phyloP scores from a whole-genome alignment of 2,113 vertebrate species.

The Zosterops lateralis region DNA sequence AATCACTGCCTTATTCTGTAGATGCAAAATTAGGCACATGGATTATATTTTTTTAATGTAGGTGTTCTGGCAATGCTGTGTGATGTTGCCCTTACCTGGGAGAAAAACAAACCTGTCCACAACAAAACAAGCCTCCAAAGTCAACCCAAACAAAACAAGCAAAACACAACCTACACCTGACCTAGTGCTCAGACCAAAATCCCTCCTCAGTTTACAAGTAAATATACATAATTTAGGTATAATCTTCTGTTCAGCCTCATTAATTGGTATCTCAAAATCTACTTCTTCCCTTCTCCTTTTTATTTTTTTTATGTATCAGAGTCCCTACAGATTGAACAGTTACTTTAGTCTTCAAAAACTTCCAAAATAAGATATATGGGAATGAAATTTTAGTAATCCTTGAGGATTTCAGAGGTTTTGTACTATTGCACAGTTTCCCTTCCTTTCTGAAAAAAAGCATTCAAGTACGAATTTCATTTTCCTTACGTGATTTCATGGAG shows the following conservation, averaged over 20 bases:
- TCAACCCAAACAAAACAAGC: background rate
- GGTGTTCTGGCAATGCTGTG: background rate
- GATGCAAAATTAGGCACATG: background rate
- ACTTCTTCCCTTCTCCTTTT: rapidly evolving
- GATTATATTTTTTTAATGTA: background rate
- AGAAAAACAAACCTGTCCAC: rapidly evolving
- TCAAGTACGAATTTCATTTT: background rate
- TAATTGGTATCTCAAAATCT: background rate
- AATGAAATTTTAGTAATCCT: background rate
- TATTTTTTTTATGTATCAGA: background rate
- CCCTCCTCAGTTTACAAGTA: background rate
- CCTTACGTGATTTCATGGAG: background rate
- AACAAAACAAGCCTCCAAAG: background rate
- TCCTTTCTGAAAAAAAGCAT: background rate
- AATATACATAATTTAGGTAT: background rate
- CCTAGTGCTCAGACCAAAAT: background rate
- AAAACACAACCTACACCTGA: background rate
- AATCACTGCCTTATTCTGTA: background rate
- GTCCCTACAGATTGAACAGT: background rate
- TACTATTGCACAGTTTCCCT: background rate
- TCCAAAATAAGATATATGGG: background rate
- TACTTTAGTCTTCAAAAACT: background rate
- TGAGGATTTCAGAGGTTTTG: background rate
- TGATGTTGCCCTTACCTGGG: background rate
- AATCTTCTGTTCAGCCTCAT: background rate